Percentiles rank a stretch among this genome's conserved stretches.
phyloP scores from a whole-genome alignment of 2,113 vertebrate genomes.

The Oryzias javanicus region DNA sequence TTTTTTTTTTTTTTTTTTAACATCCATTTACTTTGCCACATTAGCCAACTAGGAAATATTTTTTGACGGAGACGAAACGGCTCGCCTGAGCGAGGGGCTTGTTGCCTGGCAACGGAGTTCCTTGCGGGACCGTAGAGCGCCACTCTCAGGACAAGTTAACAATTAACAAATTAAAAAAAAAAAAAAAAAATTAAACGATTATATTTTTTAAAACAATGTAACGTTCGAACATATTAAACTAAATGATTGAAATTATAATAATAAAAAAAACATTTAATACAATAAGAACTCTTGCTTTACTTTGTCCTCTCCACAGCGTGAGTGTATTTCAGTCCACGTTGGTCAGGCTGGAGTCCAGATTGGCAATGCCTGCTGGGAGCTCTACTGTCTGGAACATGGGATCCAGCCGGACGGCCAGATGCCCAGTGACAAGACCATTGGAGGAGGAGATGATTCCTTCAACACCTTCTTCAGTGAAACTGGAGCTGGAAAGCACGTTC shows the following conservation, averaged over 20 bases:
- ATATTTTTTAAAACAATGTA: no score
- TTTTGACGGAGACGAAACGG: neutral
- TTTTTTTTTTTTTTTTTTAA: no score
- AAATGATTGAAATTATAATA: no score
- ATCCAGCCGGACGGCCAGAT: conserved; percentile 58
- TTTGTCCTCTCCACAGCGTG: conserved; percentile 51
- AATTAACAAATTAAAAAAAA: no score
- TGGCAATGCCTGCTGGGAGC: conserved; percentile 63
- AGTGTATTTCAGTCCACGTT: conserved; percentile 76
- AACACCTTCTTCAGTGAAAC: no score
- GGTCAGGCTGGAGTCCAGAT: conserved; percentile 76
- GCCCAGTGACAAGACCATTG: conserved; percentile 69
- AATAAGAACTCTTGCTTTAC: no score
- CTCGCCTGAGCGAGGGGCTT: neutral
- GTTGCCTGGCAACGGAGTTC: conserved; percentile 20
- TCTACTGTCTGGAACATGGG: conserved; percentile 61
- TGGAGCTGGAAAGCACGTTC: no score
- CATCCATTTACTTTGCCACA: no score
- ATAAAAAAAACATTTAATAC: no score
- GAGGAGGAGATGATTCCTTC: conserved; percentile 85
- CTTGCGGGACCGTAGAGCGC: conserved; percentile 2
- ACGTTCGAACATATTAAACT: no score
- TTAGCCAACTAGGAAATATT: no score
- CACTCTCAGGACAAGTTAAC: neutral
- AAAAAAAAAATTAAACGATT: no score